These are phyloP conservation scores for Leptopilina boulardi DNA, from an alignment of 1,140 invertebrate species.

Conservation along the genomic window DNA sequence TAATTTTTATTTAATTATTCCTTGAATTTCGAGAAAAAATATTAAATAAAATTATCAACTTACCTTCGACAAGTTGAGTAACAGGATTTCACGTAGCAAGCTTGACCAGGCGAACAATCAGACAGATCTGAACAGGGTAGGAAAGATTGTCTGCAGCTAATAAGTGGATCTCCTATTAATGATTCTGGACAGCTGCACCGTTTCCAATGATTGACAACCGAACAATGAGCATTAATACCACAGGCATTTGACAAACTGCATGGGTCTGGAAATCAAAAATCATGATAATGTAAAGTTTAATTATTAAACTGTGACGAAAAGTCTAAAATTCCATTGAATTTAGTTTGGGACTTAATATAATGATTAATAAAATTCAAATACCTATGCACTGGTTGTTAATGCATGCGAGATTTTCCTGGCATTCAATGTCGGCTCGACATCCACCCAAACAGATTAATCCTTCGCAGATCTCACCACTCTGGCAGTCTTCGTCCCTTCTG, in stretches of 20 bases:
- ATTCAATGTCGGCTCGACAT: constrained; percentile 88
- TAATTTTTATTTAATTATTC: background rate
- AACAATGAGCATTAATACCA: constrained; percentile 88
- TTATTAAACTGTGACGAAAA: background rate
- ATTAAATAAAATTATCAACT: constrained; percentile 34
- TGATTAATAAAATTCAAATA: constrained; percentile 49
- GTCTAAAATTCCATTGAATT: background rate
- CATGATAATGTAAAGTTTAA: constrained; percentile 11
- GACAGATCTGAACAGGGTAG: constrained; percentile 79
- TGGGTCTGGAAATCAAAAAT: constrained; percentile 75
- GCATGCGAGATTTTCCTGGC: constrained; percentile 82
- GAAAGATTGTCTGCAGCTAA: constrained; percentile 83
- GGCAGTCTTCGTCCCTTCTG: constrained; percentile 86
- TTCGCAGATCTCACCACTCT: constrained; percentile 89
- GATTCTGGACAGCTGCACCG: constrained; percentile 84
- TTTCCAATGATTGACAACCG: constrained; percentile 82
- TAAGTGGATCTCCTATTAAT: constrained; percentile 84
- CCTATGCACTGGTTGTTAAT: constrained; percentile 84
- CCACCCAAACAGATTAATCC: constrained; percentile 86
- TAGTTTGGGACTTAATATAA: background rate
- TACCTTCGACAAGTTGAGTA: constrained; percentile 84
- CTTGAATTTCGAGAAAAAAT: background rate
- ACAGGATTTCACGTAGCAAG: constrained; percentile 86
- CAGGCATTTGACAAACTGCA: constrained; percentile 87
- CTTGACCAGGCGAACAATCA: constrained; percentile 82